Percentiles rank a stretch among this genome's conserved stretches.
Conservation (phyloP, 2,888 invertebrate genomes). For the Perdita meconis region DNA sequence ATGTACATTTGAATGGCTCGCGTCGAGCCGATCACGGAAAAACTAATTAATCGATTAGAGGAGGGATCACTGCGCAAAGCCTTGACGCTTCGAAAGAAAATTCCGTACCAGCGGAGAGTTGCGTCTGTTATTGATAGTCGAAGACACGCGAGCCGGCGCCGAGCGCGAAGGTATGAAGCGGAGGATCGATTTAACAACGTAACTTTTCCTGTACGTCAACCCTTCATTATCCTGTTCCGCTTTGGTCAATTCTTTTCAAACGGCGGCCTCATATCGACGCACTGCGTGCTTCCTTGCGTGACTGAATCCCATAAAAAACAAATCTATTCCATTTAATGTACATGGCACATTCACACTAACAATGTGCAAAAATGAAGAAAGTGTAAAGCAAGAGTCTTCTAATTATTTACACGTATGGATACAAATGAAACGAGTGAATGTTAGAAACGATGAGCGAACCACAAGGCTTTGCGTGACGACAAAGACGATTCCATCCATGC, state of each 20-base stretch:
- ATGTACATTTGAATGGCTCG: constrained; percentile 20
- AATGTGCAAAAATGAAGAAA: too few relatives aligned
- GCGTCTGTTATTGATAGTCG: constrained; percentile 57
- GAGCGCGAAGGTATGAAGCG: constrained; percentile 36
- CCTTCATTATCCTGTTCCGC: constrained; percentile 47
- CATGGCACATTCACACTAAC: too few relatives aligned
- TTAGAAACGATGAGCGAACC: neutral
- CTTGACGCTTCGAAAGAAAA: constrained; percentile 33
- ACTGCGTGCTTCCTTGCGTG: neutral
- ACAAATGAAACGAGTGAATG: neutral
- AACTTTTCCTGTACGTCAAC: constrained; percentile 55
- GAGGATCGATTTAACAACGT: constrained; percentile 42
- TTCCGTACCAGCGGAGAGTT: constrained; percentile 25
- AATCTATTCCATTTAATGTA: neutral
- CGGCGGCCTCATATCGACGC: constrained; percentile 17
- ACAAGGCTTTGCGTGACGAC: neutral
- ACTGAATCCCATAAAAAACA: neutral
- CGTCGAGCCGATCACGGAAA: constrained; percentile 24
- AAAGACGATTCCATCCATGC: neutral
- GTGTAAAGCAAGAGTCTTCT: too few relatives aligned
- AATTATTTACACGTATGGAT: too few relatives aligned
- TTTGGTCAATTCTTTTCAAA: constrained; percentile 35
- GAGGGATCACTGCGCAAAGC: constrained; percentile 30
- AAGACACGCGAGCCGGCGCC: constrained; percentile 51
- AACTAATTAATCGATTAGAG: constrained; percentile 48